Evolutionary conservation across 2,113 vertebrate species (phyloP), one percentile per base, ranked within the genome.

Genomic region (Camarhynchus parvulus): DNA sequence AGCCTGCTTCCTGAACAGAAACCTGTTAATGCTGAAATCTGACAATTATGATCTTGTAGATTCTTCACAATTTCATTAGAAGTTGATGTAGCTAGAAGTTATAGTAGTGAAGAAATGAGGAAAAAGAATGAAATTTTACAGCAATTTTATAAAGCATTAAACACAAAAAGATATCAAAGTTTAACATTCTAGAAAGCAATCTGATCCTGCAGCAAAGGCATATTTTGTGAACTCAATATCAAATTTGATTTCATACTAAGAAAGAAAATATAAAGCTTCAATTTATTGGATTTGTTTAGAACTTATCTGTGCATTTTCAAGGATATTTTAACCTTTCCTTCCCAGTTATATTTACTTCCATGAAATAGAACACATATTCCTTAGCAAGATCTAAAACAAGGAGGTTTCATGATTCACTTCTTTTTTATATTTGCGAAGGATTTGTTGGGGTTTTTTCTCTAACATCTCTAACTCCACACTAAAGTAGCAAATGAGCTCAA

Each of bases 401-500:
- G 24, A 44, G 16, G 39, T 35, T 24, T 62, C 41, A 8, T 42
- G 3, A 9, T 67, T 68, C 13, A 6, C 12, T 62, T 53, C 6
- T 52, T 7, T 61, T 69, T 56, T 61, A 3, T 16, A 44, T 64
- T 42, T 49, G 10, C 16, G 35, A 12, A 81, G 11, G 17, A 56
- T 30, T 82, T 86, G 5, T n/a, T 64, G 13, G 11, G 4, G 20
- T 39, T 87, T 67, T 76, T 66, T 58, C 10, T 72, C 14, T 58
- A 83, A 49, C 2, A 37, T 66, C 53, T 50, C n/a, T 47, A 9
- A 42, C 3, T 59, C 6, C 2, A 1, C 3, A 1, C 15, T 46
- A 33, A 50, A 58, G 10, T 27, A 49, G 3, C 20, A 76, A 58
- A 35, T 2, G 22, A 76, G 3, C 24, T 8, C 11, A 87, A 27